These are phyloP conservation scores for Calephelis perditalis DNA, from an alignment of 2,888 invertebrate genomes.

Conservation along the genomic window DNA sequence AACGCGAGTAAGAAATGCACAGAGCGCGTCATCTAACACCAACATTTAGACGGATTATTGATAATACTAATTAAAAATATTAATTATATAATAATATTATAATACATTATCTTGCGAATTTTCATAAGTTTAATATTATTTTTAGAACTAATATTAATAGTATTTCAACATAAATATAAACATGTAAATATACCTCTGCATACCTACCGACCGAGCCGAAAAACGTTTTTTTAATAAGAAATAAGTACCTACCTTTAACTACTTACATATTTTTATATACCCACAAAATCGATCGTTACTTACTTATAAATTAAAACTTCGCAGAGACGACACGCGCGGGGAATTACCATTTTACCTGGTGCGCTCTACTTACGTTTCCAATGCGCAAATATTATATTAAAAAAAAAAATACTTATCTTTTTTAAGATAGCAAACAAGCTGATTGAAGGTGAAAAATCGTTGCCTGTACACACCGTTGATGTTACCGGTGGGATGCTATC, in stretches of 20 bases:
- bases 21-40: slow-evolving; percentile 1
- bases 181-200: slow-evolving; percentile 29
- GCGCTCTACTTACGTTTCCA: slow-evolving; percentile 55
- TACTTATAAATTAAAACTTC: slow-evolving; percentile 22
- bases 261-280: slow-evolving; percentile 26
- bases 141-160: slow-evolving; percentile 1
- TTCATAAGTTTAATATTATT: not conserved
- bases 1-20: not conserved
- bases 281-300: slow-evolving; percentile 23
- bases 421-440: slow-evolving; percentile 8
- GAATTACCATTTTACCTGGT: slow-evolving; percentile 48
- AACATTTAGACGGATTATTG: slow-evolving; percentile 10
- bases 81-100: not conserved
- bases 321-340: slow-evolving; percentile 17
- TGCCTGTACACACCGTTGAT: slow-evolving; percentile 14
- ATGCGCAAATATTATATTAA: slow-evolving; percentile 34
- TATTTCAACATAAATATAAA: slow-evolving; percentile 13
- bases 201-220: slow-evolving; percentile 61
- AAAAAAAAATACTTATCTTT: slow-evolving; percentile 20
- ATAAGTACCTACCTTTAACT: slow-evolving; percentile 49
- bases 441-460: slow-evolving; percentile 6
- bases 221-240: slow-evolving; percentile 35
- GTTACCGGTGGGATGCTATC: slow-evolving; percentile 9
- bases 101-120: no score
- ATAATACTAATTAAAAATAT: slow-evolving; percentile 14